These are phyloP conservation scores for Pterobdella sp. DNA, from an alignment of 2,888 invertebrate species.

Conservation along the genomic window DNA sequence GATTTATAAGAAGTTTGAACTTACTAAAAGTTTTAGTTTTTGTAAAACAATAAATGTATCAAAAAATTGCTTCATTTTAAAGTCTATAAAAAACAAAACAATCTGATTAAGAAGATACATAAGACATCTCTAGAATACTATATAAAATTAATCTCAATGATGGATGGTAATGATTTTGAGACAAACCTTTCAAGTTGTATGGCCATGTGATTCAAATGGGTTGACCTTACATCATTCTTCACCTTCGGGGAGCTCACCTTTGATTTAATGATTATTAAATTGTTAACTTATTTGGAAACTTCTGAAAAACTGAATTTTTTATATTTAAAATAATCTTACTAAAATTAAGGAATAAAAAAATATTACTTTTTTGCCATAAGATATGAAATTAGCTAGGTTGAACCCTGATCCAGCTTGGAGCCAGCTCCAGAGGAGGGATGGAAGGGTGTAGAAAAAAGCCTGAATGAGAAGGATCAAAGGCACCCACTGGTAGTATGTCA, in stretches of 20 bases:
- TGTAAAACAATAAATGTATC: no score
- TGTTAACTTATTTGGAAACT: background rate
- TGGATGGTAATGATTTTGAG: no score
- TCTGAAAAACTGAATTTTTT: background rate
- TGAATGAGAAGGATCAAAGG: slow-evolving; percentile 46
- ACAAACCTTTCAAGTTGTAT: slow-evolving; percentile 20
- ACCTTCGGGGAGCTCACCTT: slow-evolving; percentile 28
- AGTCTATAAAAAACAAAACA: no score
- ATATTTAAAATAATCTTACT: background rate
- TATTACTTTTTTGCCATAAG: slow-evolving; percentile 10
- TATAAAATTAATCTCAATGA: no score
- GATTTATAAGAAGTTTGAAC: no score
- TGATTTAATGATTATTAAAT: background rate
- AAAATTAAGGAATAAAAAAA: background rate
- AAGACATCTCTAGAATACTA: no score
- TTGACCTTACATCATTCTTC: slow-evolving; percentile 25
- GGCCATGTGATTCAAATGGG: slow-evolving; percentile 23
- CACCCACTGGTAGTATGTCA: slow-evolving; percentile 40
- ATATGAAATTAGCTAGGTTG: slow-evolving; percentile 33
- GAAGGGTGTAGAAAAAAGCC: slow-evolving; percentile 46
- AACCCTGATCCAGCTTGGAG: slow-evolving; percentile 33
- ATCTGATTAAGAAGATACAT: no score
- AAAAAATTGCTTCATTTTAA: no score
- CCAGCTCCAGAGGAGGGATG: slow-evolving; percentile 33
- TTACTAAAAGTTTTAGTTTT: no score